Evolutionary conservation across 2,113 vertebrate genomes (phyloP).

Genomic region (Sturnus vulgaris): DNA sequence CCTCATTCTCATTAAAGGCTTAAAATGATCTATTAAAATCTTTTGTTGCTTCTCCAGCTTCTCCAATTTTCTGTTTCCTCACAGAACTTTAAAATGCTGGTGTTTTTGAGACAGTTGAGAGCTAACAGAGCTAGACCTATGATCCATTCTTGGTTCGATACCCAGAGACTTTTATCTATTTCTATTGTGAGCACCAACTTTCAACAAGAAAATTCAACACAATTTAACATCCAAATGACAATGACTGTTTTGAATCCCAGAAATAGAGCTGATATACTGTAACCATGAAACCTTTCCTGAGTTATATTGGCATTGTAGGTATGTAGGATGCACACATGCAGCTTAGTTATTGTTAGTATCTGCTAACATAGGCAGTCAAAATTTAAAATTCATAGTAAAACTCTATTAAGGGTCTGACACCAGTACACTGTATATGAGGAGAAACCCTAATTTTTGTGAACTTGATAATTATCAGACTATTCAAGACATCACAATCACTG

Average conservation of each 20-base stretch:
- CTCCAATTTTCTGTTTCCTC: background rate
- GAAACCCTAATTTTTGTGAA: background rate
- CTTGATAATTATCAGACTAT: background rate
- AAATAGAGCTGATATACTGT: background rate
- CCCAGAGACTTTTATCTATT: background rate
- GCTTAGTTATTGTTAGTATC: background rate
- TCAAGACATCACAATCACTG: background rate
- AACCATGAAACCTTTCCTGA: background rate
- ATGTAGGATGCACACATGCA: background rate
- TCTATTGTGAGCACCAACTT: background rate
- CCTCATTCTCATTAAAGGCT: conserved; percentile 49
- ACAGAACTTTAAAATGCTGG: background rate
- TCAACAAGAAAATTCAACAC: background rate
- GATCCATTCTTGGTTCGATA: background rate
- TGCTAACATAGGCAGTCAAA: background rate
- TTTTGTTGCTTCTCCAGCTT: background rate
- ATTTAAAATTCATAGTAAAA: background rate
- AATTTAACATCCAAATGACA: background rate
- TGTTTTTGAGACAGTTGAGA: background rate
- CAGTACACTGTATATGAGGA: background rate
- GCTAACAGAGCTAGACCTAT: background rate
- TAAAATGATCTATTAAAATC: conserved; percentile 54
- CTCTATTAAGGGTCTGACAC: background rate
- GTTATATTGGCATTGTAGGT: background rate
- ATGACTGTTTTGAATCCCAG: background rate